Evolutionary conservation across 2,797 vertebrate genomes (phyloP).

Genomic region (Nyctalus aviator): DNA sequence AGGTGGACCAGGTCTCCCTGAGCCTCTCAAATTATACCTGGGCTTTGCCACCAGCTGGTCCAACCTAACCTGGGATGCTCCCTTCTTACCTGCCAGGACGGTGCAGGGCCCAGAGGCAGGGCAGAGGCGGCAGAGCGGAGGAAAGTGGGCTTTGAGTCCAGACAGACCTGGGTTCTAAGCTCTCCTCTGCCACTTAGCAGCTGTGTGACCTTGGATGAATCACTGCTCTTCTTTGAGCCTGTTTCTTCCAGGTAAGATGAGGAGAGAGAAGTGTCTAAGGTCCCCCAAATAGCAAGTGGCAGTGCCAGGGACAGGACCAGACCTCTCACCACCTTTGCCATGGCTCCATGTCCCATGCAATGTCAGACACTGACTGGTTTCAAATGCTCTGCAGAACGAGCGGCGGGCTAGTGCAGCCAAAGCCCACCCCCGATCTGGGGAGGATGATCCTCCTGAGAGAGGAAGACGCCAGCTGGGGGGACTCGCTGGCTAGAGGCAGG

Average conservation of each 20-base stretch:
- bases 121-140: too few species aligned
- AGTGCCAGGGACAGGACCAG: background rate
- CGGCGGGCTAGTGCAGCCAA: background rate
- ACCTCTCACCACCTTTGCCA: too few species aligned
- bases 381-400: background rate
- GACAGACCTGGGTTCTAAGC: background rate
- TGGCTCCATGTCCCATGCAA: background rate
- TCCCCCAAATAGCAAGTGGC: background rate
- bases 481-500: background rate
- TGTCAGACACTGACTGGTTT: rapidly evolving
- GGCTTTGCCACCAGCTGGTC: too few species aligned
- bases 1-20: background rate
- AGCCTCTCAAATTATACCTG: background rate
- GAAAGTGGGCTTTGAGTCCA: background rate
- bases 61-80: too few species aligned
- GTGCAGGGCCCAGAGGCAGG: background rate
- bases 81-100: background rate
- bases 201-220: background rate
- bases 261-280: background rate
- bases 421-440: background rate
- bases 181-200: background rate
- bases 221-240: background rate
- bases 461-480: background rate
- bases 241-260: background rate
- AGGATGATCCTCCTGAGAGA: background rate